Evolutionary conservation across 92 coral and sea anemone genomes (phyloP).

Genomic region (Siderastrea radians): DNA sequence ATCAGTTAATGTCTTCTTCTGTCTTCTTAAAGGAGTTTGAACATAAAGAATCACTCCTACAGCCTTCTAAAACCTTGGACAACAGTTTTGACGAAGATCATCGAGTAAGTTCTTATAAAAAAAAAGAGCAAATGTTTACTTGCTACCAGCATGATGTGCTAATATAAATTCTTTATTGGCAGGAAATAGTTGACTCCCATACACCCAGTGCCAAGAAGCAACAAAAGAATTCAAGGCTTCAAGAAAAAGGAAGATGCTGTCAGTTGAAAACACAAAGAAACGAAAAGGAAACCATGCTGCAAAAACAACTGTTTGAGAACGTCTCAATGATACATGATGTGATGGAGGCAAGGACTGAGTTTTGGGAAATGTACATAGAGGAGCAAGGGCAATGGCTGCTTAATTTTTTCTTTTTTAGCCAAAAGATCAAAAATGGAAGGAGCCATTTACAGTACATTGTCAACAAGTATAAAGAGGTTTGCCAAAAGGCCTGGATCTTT

Average conservation of each 20-base stretch:
- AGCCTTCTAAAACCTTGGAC: background rate
- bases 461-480: slow-evolving; percentile 23
- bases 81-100: background rate
- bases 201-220: too few relatives aligned
- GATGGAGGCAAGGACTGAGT: background rate
- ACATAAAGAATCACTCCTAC: background rate
- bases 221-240: too few relatives aligned
- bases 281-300: too few relatives aligned
- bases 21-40: background rate
- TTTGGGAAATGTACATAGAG: slow-evolving; percentile 25
- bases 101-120: background rate
- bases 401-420: slow-evolving; percentile 32
- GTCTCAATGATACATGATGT: too few relatives aligned
- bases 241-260: too few relatives aligned
- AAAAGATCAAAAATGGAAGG: slow-evolving; percentile 19
- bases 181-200: background rate
- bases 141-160: background rate
- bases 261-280: background rate
- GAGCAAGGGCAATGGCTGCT: slow-evolving; percentile 34
- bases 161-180: background rate
- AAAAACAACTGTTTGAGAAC: too few relatives aligned
- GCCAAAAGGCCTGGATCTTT: slow-evolving; percentile 19
- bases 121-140: background rate
- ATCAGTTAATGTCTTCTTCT: background rate
- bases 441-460: slow-evolving; percentile 11